Conservation (phyloP, 2,113 vertebrate genomes). For the Tretioscincus oriximinensis region DNA sequence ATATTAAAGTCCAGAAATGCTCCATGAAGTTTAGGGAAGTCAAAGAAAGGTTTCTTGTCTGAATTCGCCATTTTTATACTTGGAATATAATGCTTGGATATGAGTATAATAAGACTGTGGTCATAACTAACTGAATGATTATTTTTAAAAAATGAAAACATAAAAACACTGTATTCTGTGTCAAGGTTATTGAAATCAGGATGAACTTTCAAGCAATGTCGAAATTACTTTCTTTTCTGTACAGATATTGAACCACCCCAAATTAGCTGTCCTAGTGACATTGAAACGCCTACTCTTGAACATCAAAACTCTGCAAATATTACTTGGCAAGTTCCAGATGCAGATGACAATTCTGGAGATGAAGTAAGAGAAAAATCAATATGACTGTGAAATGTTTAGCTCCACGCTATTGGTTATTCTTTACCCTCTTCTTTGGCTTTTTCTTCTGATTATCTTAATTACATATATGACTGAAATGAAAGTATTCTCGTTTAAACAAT, state of each 20-base stretch:
- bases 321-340: constrained; percentile 82
- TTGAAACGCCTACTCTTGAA: constrained; percentile 80
- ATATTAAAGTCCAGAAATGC: neutral
- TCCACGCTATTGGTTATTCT: too few species aligned
- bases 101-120: neutral
- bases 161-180: neutral
- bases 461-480: too few species aligned
- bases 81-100: neutral
- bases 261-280: constrained; percentile 85
- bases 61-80: too few species aligned
- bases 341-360: constrained; percentile 87
- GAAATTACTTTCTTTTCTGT: constrained; percentile 47
- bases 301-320: constrained; percentile 86
- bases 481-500: too few species aligned
- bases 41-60: too few species aligned
- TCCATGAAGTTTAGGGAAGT: too few species aligned
- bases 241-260: constrained; percentile 85
- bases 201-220: neutral
- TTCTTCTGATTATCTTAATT: too few species aligned
- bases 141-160: neutral
- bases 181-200: neutral
- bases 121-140: neutral
- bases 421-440: too few species aligned
- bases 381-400: neutral
- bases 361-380: constrained; percentile 75